These are phyloP conservation scores for Dallia pectoralis DNA, from an alignment of 2,797 vertebrate genomes.

Conservation along the genomic window DNA sequence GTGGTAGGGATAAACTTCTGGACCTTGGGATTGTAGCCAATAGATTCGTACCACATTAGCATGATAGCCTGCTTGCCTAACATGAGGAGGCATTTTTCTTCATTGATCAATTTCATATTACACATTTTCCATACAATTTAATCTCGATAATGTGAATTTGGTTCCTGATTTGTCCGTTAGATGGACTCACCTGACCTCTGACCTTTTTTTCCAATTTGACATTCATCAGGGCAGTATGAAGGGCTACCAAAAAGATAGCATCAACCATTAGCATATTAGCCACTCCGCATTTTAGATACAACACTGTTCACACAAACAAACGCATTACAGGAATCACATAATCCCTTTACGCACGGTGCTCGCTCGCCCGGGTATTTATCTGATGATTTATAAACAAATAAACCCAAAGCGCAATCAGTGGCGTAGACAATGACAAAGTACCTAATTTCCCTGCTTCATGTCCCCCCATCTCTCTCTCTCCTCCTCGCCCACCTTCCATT, in stretches of 20 bases:
- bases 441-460: constrained; percentile 69
- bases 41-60: constrained; percentile 51
- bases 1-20: constrained; percentile 48
- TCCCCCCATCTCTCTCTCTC: constrained; percentile 62
- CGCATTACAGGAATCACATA: constrained; percentile 14
- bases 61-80: constrained; percentile 29
- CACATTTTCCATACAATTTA: neutral
- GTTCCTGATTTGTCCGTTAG: neutral
- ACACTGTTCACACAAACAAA: neutral
- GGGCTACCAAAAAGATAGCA: neutral
- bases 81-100: constrained; percentile 40
- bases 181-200: neutral
- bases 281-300: constrained; percentile 1
- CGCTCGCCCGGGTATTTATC: constrained; percentile 49
- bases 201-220: neutral
- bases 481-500: constrained; percentile 59
- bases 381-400: constrained; percentile 39
- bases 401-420: constrained; percentile 55
- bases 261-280: neutral
- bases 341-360: constrained; percentile 35
- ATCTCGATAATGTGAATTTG: neutral
- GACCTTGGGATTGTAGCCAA: constrained; percentile 54
- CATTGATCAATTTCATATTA: neutral
- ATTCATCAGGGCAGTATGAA: neutral
- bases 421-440: constrained; percentile 66